Conservation (phyloP, 1,140 invertebrate species). For the Penaeus chinensis region DNA sequence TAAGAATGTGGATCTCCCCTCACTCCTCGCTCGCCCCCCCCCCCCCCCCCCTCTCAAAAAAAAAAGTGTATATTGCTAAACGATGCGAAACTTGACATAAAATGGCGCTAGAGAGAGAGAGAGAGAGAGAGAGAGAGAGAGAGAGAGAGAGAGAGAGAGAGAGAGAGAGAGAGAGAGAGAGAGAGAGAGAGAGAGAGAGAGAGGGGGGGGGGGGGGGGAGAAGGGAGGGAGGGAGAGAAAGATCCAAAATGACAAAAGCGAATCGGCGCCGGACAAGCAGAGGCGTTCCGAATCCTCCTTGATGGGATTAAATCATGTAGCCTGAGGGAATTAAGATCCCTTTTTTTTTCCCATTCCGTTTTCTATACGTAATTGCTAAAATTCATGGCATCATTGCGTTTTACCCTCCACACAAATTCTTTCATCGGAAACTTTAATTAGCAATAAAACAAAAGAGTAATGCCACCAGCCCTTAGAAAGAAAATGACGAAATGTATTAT, state of each 20-base stretch:
- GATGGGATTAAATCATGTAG: slow-evolving; percentile 44
- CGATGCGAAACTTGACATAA: too few species aligned
- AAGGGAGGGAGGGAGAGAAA: not conserved
- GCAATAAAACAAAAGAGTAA: too few species aligned
- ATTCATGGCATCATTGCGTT: not conserved
- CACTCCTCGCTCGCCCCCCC: too few species aligned
- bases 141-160: too few species aligned
- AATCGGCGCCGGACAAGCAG: slow-evolving; percentile 26
- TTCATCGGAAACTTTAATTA: not conserved
- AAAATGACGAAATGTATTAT: too few species aligned
- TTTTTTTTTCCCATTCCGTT: not conserved
- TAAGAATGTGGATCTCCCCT: too few species aligned
- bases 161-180: too few species aligned
- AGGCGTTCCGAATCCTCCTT: slow-evolving; percentile 41
- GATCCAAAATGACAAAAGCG: slow-evolving; percentile 28
- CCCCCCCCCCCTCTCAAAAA: too few species aligned
- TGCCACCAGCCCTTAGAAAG: too few species aligned
- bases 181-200: not conserved
- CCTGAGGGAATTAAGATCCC: slow-evolving; percentile 10
- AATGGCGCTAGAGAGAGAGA: too few species aligned
- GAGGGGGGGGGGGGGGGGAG: not conserved
- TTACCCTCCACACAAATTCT: slow-evolving; percentile 23
- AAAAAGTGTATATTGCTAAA: too few species aligned
- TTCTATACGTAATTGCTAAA: not conserved
- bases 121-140: too few species aligned